A percentile compares a stretch with the other conserved stretches of the same genome.
Evolutionary conservation across 2,113 vertebrate genomes (phyloP).

Genomic region (Emydura subglobosa): DNA sequence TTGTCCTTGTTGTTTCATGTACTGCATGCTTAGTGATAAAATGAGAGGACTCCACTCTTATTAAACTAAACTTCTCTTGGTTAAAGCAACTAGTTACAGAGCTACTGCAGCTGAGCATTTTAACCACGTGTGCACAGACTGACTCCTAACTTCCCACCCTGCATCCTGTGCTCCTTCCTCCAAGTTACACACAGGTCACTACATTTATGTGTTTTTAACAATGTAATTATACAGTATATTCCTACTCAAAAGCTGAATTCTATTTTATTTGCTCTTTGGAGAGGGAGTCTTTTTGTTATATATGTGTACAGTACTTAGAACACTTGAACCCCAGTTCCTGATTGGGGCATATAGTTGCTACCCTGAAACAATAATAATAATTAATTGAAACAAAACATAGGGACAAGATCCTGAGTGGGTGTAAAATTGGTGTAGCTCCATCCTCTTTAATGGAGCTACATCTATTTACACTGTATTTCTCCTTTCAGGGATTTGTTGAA

Average conservation of each 20-base stretch:
- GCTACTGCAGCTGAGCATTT: background rate
- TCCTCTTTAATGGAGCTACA: fast-evolving
- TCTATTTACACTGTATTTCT: fast-evolving
- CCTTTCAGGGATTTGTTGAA: background rate
- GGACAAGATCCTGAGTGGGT: background rate
- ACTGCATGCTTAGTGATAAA: background rate
- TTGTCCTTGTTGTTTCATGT: background rate
- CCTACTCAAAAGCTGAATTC: background rate
- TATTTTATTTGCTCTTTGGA: background rate
- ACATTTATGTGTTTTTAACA: background rate
- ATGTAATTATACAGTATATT: background rate
- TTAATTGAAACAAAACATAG: background rate
- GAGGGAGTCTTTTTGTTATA: background rate
- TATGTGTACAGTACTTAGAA: fast-evolving
- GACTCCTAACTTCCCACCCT: background rate
- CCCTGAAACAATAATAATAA: background rate
- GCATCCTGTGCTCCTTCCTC: background rate
- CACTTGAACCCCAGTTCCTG: background rate
- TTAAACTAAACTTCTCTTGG: background rate
- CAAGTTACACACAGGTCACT: background rate
- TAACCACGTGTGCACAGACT: background rate
- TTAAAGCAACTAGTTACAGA: background rate
- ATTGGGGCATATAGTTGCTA: background rate
- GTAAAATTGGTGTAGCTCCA: too few species aligned
- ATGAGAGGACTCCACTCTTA: background rate